Evolutionary conservation across 2,113 vertebrate species (phyloP).

Genomic region (Misgurnus anguillicaudatus): DNA sequence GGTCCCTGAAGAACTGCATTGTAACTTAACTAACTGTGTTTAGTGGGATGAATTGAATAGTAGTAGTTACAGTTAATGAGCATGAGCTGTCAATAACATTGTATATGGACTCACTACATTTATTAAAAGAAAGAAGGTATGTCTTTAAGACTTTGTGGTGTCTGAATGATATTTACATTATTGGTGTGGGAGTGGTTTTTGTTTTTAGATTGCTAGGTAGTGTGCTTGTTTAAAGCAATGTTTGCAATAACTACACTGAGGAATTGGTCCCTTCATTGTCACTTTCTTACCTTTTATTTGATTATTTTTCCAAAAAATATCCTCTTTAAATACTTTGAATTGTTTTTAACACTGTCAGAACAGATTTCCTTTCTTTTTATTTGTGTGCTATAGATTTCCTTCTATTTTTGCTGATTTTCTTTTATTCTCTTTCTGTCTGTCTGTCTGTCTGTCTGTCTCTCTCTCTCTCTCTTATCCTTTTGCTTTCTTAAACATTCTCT

Average conservation of each 20-base stretch:
- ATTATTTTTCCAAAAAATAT: not conserved
- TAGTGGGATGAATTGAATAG: not conserved
- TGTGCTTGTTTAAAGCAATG: not conserved
- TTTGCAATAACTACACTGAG: not conserved
- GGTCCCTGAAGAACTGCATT: not conserved
- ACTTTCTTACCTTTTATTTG: slow-evolving; percentile 1
- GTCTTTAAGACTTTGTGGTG: not conserved
- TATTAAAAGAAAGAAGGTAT: not conserved
- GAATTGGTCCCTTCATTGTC: not conserved
- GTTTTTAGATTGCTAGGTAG: not conserved
- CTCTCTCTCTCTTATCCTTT: slow-evolving; percentile 12
- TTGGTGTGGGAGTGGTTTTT: not conserved
- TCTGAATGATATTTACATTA: not conserved
- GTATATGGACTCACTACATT: not conserved
- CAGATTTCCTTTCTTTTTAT: not conserved
- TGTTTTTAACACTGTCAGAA: not conserved
- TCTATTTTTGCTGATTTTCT: not conserved
- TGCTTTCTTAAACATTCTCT: not conserved
- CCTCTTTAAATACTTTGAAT: too few species aligned
- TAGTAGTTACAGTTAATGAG: too few species aligned
- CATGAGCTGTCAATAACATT: not conserved
- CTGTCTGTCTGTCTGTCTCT: not conserved
- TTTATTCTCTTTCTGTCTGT: slow-evolving; percentile 13
- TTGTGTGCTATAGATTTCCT: not conserved
- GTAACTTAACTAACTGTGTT: not conserved